Conservation (phyloP, 2,113 vertebrate genomes). For the Tapirus terrestris region DNA sequence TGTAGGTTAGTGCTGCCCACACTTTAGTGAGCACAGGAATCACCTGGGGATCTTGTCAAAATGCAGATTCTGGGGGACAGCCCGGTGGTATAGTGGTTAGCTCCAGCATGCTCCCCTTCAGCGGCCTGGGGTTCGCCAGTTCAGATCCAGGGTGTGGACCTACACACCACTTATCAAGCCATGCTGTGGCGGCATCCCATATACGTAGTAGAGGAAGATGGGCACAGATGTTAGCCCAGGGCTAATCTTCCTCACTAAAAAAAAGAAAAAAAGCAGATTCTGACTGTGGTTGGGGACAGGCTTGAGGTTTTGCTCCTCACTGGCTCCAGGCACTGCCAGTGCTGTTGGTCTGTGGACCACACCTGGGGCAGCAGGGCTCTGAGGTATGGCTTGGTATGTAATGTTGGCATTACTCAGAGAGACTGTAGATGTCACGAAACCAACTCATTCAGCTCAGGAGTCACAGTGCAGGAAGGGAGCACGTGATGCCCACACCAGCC, state of each 20-base stretch:
- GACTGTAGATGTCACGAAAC: background rate
- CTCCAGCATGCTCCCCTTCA: too few species aligned
- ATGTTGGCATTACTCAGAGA: background rate
- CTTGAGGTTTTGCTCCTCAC: background rate
- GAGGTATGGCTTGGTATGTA: background rate
- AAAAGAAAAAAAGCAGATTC: background rate
- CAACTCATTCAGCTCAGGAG: background rate
- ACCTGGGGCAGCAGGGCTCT: background rate
- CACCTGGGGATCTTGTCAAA: too few species aligned
- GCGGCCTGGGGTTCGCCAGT: too few species aligned
- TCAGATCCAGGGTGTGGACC: too few species aligned
- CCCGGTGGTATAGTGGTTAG: too few species aligned
- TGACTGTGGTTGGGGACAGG: too few species aligned
- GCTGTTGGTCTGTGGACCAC: background rate
- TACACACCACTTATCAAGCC: too few species aligned
- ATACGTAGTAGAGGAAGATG: too few species aligned
- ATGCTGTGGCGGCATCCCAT: too few species aligned
- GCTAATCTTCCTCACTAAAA: too few species aligned
- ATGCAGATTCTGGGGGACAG: background rate
- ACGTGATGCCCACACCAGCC: background rate
- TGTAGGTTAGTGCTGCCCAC: background rate
- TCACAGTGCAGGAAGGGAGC: background rate
- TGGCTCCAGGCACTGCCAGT: rapidly evolving
- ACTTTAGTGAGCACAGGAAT: background rate
- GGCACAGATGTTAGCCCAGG: too few species aligned